phyloP scores from a whole-genome alignment of 2,888 invertebrate species.

The Erebia ligea region DNA sequence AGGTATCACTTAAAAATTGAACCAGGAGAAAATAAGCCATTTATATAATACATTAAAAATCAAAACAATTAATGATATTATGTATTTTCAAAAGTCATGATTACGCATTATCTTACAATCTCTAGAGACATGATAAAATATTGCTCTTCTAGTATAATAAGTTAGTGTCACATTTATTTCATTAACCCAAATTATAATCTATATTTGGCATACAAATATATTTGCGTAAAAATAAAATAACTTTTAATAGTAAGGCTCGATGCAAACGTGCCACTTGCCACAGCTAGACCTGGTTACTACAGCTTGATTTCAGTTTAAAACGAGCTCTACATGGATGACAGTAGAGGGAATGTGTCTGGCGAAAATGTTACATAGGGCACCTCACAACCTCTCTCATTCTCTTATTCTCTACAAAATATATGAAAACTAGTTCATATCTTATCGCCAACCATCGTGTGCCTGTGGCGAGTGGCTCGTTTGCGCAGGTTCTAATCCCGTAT shows the following conservation, averaged over 20 bases:
- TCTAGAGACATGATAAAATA: background rate
- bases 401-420: too few relatives aligned
- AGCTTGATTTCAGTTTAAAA: too few relatives aligned
- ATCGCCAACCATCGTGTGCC: too few relatives aligned
- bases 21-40: too few relatives aligned
- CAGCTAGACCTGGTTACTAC: background rate
- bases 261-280: background rate
- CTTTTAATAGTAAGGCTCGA: background rate
- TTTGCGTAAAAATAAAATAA: slow-evolving; percentile 14
- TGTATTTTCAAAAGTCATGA: background rate
- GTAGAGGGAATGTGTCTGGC: too few relatives aligned
- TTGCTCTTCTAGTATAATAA: slow-evolving; percentile 12
- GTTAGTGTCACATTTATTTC: slow-evolving; percentile 13
- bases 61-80: too few relatives aligned
- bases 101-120: background rate
- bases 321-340: too few relatives aligned
- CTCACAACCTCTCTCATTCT: too few relatives aligned
- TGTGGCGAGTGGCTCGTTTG: background rate
- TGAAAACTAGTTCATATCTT: too few relatives aligned
- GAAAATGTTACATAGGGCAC: too few relatives aligned
- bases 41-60: too few relatives aligned
- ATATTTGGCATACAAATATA: slow-evolving; percentile 28
- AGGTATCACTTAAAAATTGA: too few relatives aligned
- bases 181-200: slow-evolving; percentile 20
- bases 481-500: background rate